These are phyloP conservation scores for Aythya fuligula DNA, from an alignment of 2,797 vertebrate species.

Conservation along the genomic window DNA sequence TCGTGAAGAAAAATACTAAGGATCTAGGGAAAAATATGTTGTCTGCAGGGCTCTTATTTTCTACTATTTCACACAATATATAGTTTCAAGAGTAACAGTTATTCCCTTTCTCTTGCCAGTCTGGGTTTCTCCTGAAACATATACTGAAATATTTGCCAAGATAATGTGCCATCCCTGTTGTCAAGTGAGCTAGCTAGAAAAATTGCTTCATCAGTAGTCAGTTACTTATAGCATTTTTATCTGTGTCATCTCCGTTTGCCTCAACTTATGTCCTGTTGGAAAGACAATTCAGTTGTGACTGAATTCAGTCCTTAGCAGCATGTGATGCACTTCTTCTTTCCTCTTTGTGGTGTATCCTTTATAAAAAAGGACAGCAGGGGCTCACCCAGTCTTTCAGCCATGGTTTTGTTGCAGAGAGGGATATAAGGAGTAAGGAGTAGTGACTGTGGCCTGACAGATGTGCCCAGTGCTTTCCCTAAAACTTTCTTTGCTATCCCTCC, in stretches of 20 bases:
- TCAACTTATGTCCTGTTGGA: background rate
- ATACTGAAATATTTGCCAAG: background rate
- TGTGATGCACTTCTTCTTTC: background rate
- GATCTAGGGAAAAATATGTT: rapidly evolving
- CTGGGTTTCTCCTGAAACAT: background rate
- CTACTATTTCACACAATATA: background rate
- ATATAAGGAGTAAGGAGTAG: no score
- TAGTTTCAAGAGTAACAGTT: background rate
- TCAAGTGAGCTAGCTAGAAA: background rate
- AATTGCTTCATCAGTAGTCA: background rate
- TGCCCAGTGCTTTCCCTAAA: background rate
- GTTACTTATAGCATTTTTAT: background rate
- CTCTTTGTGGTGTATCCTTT: background rate
- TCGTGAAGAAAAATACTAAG: background rate
- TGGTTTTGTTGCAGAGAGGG: background rate
- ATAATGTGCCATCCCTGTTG: background rate
- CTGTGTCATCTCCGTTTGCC: background rate
- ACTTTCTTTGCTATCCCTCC: background rate
- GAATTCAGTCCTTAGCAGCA: rapidly evolving
- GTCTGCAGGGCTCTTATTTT: background rate
- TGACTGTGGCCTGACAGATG: background rate
- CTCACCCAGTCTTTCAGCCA: background rate
- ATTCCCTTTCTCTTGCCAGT: background rate
- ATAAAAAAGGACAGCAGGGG: background rate
- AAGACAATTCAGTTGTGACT: background rate